Percentiles rank a stretch among this genome's conserved stretches.
Conservation (phyloP, 2,888 invertebrate species). For the Meiosimyza decipiens region DNA sequence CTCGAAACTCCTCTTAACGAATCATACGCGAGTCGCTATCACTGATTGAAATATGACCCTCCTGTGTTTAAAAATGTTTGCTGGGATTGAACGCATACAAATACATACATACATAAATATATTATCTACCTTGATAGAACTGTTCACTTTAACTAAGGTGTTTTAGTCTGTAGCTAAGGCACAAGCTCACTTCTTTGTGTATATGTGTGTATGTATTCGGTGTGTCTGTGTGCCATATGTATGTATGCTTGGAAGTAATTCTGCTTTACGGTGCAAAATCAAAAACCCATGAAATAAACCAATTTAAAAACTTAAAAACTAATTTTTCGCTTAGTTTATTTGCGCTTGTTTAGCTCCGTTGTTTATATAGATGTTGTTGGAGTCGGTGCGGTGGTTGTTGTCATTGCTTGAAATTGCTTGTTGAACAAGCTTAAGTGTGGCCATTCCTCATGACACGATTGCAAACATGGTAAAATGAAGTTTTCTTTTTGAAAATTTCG, state of each 20-base stretch:
- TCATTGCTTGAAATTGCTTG: constrained; percentile 9
- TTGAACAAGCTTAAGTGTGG: neutral
- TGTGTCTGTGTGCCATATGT: neutral
- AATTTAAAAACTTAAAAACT: constrained; percentile 63
- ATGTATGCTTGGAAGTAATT: constrained; percentile 40
- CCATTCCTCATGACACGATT: neutral
- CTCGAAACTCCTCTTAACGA: no score
- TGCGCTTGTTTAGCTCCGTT: constrained; percentile 3
- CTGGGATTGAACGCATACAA: no score
- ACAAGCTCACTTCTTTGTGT: neutral
- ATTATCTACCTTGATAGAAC: no score
- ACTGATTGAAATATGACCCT: no score
- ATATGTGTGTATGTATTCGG: no score
- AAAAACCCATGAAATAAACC: constrained; percentile 61
- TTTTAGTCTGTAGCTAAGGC: no score
- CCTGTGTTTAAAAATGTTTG: no score
- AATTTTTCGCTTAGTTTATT: constrained; percentile 62
- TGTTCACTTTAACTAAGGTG: no score
- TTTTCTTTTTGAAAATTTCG: no score
- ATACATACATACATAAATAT: no score
- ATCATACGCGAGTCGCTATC: no score
- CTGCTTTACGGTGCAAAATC: constrained; percentile 47
- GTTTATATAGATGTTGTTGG: neutral
- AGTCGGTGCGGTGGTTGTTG: neutral
- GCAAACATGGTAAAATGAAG: neutral